Evolutionary conservation across 2,113 vertebrate genomes (phyloP).

Genomic region (Atractosteus spatula): DNA sequence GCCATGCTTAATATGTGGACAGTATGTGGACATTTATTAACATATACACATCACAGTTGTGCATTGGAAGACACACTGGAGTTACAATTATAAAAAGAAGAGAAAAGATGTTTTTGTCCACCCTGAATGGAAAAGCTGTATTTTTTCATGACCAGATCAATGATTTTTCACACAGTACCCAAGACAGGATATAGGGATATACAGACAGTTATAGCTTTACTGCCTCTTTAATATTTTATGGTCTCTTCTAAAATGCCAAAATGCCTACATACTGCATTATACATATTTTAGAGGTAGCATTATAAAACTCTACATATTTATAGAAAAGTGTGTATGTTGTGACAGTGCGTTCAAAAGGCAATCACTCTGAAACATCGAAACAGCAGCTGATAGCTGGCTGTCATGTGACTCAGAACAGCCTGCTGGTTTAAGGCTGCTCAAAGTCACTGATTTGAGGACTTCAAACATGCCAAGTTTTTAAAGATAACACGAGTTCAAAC

Average conservation of each 20-base stretch:
- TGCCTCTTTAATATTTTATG: not conserved
- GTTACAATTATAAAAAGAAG: not conserved
- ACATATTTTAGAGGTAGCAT: conserved; percentile 31
- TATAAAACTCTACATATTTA: conserved; percentile 14
- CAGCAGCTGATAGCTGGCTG: conserved; percentile 56
- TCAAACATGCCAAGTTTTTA: conserved; percentile 42
- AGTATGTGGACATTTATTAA: no score
- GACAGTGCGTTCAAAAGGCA: conserved; percentile 43
- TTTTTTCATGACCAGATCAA: not conserved
- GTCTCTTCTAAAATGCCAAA: conserved; percentile 26
- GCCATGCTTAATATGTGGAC: no score
- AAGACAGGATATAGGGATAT: not conserved
- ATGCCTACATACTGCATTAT: conserved; percentile 21
- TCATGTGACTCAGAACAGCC: conserved; percentile 57
- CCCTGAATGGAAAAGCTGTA: not conserved
- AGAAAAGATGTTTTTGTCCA: not conserved
- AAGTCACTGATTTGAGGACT: conserved; percentile 44
- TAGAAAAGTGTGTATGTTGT: conserved; percentile 41
- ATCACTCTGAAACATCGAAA: conserved; percentile 60
- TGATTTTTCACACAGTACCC: no score
- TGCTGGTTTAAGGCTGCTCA: conserved; percentile 35
- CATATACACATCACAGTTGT: not conserved
- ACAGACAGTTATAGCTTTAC: not conserved
- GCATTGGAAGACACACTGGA: not conserved
- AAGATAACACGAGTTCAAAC: conserved; percentile 37